These are phyloP conservation scores for Andrena cerasifolii DNA, from an alignment of 1,140 invertebrate genomes.

Conservation along the genomic window DNA sequence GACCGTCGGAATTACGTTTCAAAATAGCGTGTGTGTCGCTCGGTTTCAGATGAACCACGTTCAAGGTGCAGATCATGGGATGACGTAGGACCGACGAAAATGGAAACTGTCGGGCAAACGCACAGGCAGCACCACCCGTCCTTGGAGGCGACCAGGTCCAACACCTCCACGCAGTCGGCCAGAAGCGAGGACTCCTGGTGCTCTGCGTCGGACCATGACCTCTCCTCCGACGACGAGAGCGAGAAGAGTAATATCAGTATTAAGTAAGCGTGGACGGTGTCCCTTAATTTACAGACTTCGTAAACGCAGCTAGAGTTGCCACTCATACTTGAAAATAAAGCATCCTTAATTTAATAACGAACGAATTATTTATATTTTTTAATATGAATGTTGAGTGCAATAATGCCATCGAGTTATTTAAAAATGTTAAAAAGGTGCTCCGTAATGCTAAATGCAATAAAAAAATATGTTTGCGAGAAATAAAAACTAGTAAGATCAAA, in stretches of 20 bases:
- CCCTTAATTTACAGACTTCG: no score
- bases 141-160: constrained; percentile 77
- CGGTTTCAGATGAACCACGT: constrained; percentile 83
- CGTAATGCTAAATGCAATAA: no score
- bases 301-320: no score
- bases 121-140: constrained; percentile 73
- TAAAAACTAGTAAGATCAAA: no score
- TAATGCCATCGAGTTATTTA: no score
- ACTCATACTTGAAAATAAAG: no score
- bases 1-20: no score
- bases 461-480: no score
- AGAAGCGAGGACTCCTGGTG: constrained; percentile 85
- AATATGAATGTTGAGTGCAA: no score
- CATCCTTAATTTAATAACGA: no score
- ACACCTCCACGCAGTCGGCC: constrained; percentile 80
- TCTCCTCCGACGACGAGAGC: constrained; percentile 85
- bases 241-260: constrained; percentile 84
- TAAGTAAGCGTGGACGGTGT: constrained; percentile 80
- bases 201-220: constrained; percentile 85
- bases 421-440: no score
- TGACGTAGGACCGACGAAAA: constrained; percentile 81
- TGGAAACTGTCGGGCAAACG: constrained; percentile 75
- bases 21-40: not conserved
- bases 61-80: constrained; percentile 84
- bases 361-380: no score